Conservation (phyloP, 2,888 invertebrate genomes). For the Lepidonotus clava region DNA sequence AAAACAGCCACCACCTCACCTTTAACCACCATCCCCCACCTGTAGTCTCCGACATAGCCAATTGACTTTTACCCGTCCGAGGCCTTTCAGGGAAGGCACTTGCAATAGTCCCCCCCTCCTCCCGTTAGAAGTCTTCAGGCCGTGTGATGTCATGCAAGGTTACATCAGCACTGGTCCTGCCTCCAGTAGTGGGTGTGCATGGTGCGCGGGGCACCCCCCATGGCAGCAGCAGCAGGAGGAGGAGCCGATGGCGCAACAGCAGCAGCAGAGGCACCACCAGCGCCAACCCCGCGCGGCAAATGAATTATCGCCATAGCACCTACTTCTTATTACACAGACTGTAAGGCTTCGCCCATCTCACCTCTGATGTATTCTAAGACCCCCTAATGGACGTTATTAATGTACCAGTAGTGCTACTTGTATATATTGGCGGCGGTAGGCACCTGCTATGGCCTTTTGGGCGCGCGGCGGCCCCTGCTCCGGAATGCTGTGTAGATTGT, state of each 20-base stretch:
- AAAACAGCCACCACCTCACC: neutral
- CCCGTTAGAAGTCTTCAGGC: neutral
- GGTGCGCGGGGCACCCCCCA: too few species aligned
- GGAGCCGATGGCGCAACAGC: neutral
- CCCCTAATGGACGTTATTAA: neutral
- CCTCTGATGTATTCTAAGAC: neutral
- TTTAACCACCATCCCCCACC: too few species aligned
- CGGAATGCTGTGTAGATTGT: neutral
- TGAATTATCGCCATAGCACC: neutral
- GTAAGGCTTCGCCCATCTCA: neutral
- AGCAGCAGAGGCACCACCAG: neutral
- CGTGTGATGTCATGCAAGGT: conserved; percentile 13
- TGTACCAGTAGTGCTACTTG: neutral
- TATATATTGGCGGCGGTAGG: neutral
- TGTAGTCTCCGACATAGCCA: too few species aligned
- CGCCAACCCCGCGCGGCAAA: too few species aligned
- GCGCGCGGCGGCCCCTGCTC: neutral
- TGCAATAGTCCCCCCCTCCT: neutral
- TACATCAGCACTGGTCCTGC: conserved; percentile 23
- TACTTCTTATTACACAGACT: neutral
- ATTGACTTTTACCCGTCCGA: neutral
- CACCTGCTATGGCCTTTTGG: neutral
- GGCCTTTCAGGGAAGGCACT: neutral
- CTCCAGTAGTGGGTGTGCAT: too few species aligned
- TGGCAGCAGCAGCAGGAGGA: too few species aligned